Evolutionary conservation across 1,140 invertebrate genomes (phyloP).

Genomic region (Hylyphantes graminicola): DNA sequence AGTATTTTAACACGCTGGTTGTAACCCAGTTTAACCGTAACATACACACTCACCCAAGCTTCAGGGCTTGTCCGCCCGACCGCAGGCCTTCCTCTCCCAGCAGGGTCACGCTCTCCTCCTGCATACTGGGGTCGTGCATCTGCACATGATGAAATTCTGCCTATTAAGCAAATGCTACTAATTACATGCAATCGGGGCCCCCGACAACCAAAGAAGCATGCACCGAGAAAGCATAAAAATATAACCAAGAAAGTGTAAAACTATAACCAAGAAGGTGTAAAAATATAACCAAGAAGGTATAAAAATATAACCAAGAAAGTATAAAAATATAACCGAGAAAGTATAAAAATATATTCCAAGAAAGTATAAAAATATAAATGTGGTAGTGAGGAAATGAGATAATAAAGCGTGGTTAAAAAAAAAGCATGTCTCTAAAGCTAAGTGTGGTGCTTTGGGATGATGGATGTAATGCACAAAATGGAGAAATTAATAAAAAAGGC

Average conservation of each 20-base stretch:
- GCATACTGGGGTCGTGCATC: conserved; percentile 71
- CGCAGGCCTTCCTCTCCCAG: conserved; percentile 93
- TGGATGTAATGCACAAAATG: conserved; percentile 16
- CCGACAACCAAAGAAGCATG: conserved; percentile 44
- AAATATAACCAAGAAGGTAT: background rate
- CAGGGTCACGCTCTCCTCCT: conserved; percentile 93
- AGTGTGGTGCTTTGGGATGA: background rate
- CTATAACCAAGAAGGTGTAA: background rate
- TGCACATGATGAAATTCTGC: conserved; percentile 63
- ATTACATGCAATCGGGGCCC: conserved; percentile 57
- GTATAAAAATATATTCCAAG: conserved; percentile 32
- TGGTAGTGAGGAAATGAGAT: no score
- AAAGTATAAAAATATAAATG: background rate
- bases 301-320: conserved; percentile 19
- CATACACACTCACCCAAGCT: conserved; percentile 81
- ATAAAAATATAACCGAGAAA: no score
- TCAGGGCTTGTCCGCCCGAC: conserved; percentile 89
- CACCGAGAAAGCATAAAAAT: conserved; percentile 1
- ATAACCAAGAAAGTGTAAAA: conserved; percentile 1
- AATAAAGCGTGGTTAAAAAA: no score
- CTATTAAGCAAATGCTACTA: conserved; percentile 60
- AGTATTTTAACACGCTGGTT: no score
- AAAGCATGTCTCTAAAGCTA: background rate
- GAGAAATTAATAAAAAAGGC: conserved; percentile 42
- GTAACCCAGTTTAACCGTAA: no score